These are phyloP conservation scores for Oreortyx pictus DNA, from an alignment of 2,797 vertebrate genomes.

Conservation along the genomic window DNA sequence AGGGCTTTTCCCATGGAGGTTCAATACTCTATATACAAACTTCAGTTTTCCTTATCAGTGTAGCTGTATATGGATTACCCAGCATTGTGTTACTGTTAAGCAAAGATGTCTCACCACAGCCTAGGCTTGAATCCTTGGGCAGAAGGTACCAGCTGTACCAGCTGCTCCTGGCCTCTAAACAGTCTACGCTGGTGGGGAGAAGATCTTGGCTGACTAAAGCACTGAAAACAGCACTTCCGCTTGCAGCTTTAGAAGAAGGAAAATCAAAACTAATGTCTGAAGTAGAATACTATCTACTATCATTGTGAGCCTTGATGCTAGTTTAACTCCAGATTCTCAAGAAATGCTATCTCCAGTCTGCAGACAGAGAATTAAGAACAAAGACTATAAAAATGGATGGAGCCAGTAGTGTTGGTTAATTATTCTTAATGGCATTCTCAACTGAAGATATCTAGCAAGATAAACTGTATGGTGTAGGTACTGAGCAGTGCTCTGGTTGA, in stretches of 20 bases:
- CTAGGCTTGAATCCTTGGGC: not conserved
- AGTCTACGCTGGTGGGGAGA: not conserved
- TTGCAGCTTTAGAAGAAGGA: not conserved
- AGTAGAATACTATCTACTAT: not conserved
- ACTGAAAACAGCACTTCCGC: not conserved
- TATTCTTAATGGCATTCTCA: not conserved
- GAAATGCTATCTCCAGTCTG: not conserved
- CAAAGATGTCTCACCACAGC: not conserved
- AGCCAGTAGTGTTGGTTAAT: not conserved
- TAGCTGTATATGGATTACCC: not conserved
- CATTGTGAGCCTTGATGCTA: not conserved
- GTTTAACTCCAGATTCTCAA: not conserved
- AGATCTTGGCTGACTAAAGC: not conserved
- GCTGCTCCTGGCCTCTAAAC: not conserved
- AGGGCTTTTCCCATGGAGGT: not conserved
- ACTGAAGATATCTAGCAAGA: not conserved
- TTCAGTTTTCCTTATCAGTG: not conserved
- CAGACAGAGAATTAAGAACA: not conserved
- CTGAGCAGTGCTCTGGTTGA: not conserved
- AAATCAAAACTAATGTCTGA: not conserved
- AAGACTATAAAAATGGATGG: not conserved
- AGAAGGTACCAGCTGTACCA: not conserved
- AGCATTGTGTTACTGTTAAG: not conserved
- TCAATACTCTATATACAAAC: not conserved
- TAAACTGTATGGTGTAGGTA: not conserved